These are phyloP conservation scores for Malacoraja senta DNA, from an alignment of 2,797 vertebrate genomes.

Conservation along the genomic window DNA sequence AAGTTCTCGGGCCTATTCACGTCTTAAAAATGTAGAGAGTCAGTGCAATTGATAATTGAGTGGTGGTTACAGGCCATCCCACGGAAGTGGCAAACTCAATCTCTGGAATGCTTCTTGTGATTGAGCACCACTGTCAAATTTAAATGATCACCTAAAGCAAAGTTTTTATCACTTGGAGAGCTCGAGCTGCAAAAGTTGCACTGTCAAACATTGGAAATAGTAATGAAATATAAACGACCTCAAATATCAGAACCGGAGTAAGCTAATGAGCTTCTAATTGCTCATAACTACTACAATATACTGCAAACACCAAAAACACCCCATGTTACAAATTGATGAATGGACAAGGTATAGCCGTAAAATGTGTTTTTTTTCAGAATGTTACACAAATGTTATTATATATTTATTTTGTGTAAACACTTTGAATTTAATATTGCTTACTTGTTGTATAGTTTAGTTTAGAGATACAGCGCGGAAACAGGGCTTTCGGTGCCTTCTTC, in stretches of 20 bases:
- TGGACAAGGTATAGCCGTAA: neutral
- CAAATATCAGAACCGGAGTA: neutral
- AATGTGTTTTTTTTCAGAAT: neutral
- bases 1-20: neutral
- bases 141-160: slow-evolving; percentile 30
- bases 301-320: neutral
- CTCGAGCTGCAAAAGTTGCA: neutral
- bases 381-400: neutral
- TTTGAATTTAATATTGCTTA: neutral
- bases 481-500: no score
- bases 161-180: neutral
- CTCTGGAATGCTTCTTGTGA: neutral
- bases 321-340: neutral
- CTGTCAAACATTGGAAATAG: neutral
- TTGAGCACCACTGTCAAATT: slow-evolving; percentile 7
- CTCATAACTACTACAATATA: neutral
- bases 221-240: neutral
- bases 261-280: neutral
- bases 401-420: neutral
- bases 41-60: slow-evolving; percentile 13
- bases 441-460: neutral
- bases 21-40: neutral
- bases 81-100: neutral
- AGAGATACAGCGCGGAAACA: no score
- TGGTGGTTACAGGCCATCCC: slow-evolving; percentile 27